Base-by-base conservation (phyloP, 2,113 vertebrate species). In the Gasterosteus aculeatus region DNA sequence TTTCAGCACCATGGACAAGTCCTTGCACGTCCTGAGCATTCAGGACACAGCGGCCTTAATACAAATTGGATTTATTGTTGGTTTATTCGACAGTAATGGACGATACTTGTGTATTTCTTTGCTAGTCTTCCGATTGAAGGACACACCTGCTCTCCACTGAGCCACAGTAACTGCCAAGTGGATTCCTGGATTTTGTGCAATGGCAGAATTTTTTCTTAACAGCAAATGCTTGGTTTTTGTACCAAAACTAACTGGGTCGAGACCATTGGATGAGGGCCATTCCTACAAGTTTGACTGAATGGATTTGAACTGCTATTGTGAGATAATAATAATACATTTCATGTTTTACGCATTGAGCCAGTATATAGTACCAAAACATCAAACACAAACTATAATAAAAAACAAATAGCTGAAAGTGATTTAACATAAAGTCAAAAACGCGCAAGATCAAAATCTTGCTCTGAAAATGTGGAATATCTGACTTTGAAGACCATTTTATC, bases 1-100 rank as follows among this genome's bases (percentile, higher is more conserved):
- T 76, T 76, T 86, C 79, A 89, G 80, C 42, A 73, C 78, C 75
- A 69, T 14, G 72, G 69, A 85, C 62, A 83, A 31, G 8, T 67
- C n/a, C n/a, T n/a, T n/a, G n/a, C 66, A 19, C 10, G n/a, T n/a
- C 29, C 26, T 69, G 49, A 44, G 31, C 12, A 44, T 49, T 26
- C 38, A 64, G 51, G 15, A 12, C 22, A 6, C 10, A 62, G 0
- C 42, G 41, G 31, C 63, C n/a, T 47, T n/a, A 31, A 54, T 54
- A 31, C n/a, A 51, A 33, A 44, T n/a, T 3, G 60, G 15, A 41
- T 51, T 19, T 35, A 31, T 22, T 53, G 26, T 65, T 29, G 15
- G 38, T 44, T 42, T 44, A 5, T 31, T 44, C 31, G 22, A 26
- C 22, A 26, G 22, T 26, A 26, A 26, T 26, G 33, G 33, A 33